Base-by-base conservation (phyloP, 2,888 invertebrate genomes). In the Drosophila gaucha region DNA sequence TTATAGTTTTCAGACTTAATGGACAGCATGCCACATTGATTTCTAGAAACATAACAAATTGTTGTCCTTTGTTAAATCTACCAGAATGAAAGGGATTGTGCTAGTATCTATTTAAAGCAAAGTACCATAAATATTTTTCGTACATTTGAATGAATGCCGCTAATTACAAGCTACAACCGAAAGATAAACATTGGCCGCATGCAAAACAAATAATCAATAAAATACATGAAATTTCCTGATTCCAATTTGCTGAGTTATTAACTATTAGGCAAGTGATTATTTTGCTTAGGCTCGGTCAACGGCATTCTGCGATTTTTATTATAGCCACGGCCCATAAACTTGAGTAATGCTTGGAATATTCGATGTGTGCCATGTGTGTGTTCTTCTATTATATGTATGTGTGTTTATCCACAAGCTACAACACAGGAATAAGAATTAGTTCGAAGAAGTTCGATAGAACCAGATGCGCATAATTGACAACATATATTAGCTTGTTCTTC, bases 151-250 rank as follows among this genome's bases (percentile, higher is more conserved):
- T 38, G 38, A 16, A 49, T 18, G 26, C 14, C 8, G 55, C 35
- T 38, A 55, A 47, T 67, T 71, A 72, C 56, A 49, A 52, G 50
- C 16, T 50, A 49, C 24, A 54, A 49, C 35, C 28, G 35, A 36
- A 47, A 24, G 46, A 16, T 70, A 67, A 67, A 41, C 30, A 46
- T 5, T 30, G 46, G n/a, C 20, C n/a, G 30, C 71, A 60, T 28
- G 12, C 12, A 46, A 33, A 49, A 26, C 43, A 71, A 66, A 65
- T 70, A 71, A 62, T 62, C 72, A 71, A 67, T 67, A 62, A 70
- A 72, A 54, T 67, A 44, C 60, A 54, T 46, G 38, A 38, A 60
- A 54, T 60, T 60, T 67, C 56, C 57, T 30, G 35, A 44, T 33
- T 16, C 24, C 35, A 35, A 43, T 38, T 47, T 55, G 26, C 20